phyloP scores from a whole-genome alignment of 2,113 vertebrate genomes.

The Corythaixoides concolor region DNA sequence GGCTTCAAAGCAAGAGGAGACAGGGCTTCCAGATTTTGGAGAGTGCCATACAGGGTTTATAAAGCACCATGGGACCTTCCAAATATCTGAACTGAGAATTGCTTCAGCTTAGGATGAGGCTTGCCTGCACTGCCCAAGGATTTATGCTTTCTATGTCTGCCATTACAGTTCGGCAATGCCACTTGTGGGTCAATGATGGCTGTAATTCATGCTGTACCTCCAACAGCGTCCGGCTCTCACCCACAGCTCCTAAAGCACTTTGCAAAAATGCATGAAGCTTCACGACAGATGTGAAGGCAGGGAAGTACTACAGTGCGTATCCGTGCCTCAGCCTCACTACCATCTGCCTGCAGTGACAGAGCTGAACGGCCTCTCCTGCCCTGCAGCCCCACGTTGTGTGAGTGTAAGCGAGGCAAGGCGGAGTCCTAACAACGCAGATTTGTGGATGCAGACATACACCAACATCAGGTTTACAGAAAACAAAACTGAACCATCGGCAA shows the following conservation, averaged over 20 bases:
- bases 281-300: background rate
- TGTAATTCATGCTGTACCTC: background rate
- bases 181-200: background rate
- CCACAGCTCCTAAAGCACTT: background rate
- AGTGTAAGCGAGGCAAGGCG: background rate
- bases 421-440: accelerated
- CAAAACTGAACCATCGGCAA: background rate
- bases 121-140: background rate
- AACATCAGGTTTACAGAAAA: background rate
- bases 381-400: accelerated
- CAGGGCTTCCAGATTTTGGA: conserved; percentile 11
- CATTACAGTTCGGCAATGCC: background rate
- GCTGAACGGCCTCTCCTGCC: background rate
- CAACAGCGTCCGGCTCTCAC: background rate
- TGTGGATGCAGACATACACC: accelerated
- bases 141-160: background rate
- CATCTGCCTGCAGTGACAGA: background rate
- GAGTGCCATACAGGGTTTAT: background rate
- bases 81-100: background rate
- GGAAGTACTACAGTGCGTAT: background rate
- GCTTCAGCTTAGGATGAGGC: background rate
- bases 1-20: conserved; percentile 47
- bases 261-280: background rate
- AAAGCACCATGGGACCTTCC: background rate
- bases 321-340: background rate